phyloP scores from a whole-genome alignment of 2,113 vertebrate species.

The Neotoma lepida region DNA sequence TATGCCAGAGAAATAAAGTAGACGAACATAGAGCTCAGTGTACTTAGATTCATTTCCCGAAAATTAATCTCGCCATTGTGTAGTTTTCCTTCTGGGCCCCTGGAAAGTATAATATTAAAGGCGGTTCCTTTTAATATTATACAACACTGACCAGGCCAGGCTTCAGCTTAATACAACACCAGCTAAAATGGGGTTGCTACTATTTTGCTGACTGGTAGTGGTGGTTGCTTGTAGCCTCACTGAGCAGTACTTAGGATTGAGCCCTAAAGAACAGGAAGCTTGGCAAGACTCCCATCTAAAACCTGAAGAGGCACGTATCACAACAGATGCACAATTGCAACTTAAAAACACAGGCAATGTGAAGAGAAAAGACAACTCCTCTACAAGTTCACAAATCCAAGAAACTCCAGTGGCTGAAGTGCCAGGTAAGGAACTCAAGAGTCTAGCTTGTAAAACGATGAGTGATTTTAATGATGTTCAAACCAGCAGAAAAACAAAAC shows the following conservation, averaged over 20 bases:
- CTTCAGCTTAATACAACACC: not conserved
- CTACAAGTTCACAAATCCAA: not conserved
- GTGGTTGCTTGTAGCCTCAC: not conserved
- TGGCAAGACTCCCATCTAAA: not conserved
- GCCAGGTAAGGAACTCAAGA: not conserved
- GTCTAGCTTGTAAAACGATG: not conserved
- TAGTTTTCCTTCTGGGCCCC: too few species aligned
- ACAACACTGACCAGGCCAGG: not conserved
- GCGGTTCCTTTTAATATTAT: too few species aligned
- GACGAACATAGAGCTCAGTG: too few species aligned
- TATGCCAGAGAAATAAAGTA: too few species aligned
- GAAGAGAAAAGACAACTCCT: not conserved
- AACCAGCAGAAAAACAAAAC: not conserved
- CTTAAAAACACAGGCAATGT: not conserved
- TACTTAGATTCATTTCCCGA: too few species aligned
- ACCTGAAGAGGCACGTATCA: not conserved
- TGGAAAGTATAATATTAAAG: too few species aligned
- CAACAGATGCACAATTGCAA: not conserved
- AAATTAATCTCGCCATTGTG: too few species aligned
- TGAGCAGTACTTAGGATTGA: not conserved
- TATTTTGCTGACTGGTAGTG: not conserved
- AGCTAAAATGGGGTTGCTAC: not conserved
- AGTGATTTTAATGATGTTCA: not conserved
- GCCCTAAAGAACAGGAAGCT: not conserved
- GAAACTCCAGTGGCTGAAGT: not conserved